Conservation (phyloP, 2,113 vertebrate species). For the Plecturocebus donacophilus region DNA sequence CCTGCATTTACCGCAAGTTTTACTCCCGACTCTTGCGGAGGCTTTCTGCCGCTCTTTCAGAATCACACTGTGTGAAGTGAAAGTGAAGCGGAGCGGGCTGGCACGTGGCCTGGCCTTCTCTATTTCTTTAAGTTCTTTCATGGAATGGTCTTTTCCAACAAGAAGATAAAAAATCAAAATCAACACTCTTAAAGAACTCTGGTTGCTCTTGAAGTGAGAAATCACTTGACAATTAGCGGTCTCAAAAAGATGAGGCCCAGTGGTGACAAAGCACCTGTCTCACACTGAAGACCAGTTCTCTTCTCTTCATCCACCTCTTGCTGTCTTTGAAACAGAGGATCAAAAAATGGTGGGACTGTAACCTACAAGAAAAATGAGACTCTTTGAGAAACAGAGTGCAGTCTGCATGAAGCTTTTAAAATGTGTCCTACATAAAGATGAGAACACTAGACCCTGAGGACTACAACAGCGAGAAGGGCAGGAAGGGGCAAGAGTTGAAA, state of each 20-base stretch:
- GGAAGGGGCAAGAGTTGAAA: too few species aligned
- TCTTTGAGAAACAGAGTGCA: not conserved
- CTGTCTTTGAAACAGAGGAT: slow-evolving; percentile 75
- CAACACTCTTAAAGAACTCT: not conserved
- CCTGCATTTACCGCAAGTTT: slow-evolving; percentile 63
- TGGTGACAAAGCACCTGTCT: slow-evolving; percentile 74
- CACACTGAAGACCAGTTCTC: slow-evolving; percentile 54
- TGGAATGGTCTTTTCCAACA: slow-evolving; percentile 77
- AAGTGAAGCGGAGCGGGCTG: slow-evolving; percentile 25
- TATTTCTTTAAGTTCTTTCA: slow-evolving; percentile 67
- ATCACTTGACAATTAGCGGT: not conserved
- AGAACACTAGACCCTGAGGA: too few species aligned
- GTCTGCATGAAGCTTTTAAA: not conserved
- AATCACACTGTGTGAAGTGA: not conserved
- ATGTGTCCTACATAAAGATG: too few species aligned
- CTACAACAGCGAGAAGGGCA: too few species aligned
- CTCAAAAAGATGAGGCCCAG: not conserved
- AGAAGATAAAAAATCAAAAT: not conserved
- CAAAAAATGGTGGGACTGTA: slow-evolving; percentile 56
- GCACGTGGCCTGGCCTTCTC: slow-evolving; percentile 15
- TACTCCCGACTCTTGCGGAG: slow-evolving; percentile 6
- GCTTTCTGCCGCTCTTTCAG: slow-evolving; percentile 50
- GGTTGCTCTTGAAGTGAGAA: not conserved
- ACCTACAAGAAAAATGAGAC: slow-evolving; percentile 67
- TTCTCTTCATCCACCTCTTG: slow-evolving; percentile 60